A percentile compares a stretch with the other conserved stretches of the same genome.
phyloP scores from a whole-genome alignment of 2,797 vertebrate species.

The Protonibea diacanthus region DNA sequence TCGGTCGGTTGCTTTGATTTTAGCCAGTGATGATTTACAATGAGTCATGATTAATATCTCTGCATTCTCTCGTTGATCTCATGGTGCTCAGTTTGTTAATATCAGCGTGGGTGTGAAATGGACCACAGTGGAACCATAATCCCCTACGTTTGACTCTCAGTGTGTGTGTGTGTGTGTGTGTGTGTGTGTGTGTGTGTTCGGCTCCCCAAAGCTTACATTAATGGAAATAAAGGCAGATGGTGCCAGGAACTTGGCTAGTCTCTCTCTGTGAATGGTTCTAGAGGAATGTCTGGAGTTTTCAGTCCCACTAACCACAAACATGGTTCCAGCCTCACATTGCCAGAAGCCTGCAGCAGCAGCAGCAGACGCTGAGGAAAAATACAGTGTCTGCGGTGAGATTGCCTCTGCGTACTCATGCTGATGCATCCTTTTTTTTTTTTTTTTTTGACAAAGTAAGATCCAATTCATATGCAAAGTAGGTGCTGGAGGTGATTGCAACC shows the following conservation, averaged over 20 bases:
- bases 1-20: not conserved
- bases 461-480: slow-evolving; percentile 30
- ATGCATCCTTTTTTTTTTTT: slow-evolving; percentile 1
- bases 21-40: not conserved
- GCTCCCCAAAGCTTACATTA: slow-evolving; percentile 30
- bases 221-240: slow-evolving; percentile 45
- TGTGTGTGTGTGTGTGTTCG: slow-evolving; percentile 34
- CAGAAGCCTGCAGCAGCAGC: slow-evolving; percentile 32
- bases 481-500: slow-evolving; percentile 6
- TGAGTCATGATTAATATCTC: slow-evolving; percentile 10
- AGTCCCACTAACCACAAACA: slow-evolving; percentile 59
- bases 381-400: slow-evolving; percentile 9
- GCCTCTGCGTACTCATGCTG: slow-evolving; percentile 11
- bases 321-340: slow-evolving; percentile 37
- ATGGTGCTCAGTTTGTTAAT: slow-evolving; percentile 12
- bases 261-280: slow-evolving; percentile 44
- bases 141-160: slow-evolving; percentile 11
- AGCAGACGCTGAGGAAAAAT: slow-evolving; percentile 17
- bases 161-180: slow-evolving; percentile 38
- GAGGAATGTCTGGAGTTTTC: slow-evolving; percentile 71
- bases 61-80: slow-evolving; percentile 11
- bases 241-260: slow-evolving; percentile 54
- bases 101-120: slow-evolving; percentile 20
- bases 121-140: slow-evolving; percentile 26
- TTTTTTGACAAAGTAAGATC: slow-evolving; percentile 13